These are phyloP conservation scores for Pomatostomus ruficeps DNA, from an alignment of 2,113 vertebrate genomes.

Conservation along the genomic window DNA sequence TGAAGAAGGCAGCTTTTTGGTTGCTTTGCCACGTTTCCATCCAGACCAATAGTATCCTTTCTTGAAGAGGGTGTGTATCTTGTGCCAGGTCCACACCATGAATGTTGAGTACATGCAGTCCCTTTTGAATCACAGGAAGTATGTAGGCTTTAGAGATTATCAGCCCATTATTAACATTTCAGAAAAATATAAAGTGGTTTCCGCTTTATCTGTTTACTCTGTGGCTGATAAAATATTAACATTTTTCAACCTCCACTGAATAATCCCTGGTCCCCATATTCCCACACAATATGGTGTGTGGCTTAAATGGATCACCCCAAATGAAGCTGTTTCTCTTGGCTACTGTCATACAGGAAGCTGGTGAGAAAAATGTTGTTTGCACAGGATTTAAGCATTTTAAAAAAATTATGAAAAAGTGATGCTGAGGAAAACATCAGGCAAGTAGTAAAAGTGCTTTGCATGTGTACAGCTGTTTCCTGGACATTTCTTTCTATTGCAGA, in stretches of 20 bases:
- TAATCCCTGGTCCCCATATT: conserved; percentile 50
- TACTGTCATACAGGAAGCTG: conserved; percentile 68
- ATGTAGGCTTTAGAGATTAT: conserved; percentile 70
- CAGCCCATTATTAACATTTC: conserved; percentile 69
- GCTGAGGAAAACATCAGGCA: conserved; percentile 58
- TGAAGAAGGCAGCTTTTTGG: neutral
- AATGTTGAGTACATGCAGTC: conserved; percentile 6
- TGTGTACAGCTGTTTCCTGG: conserved; percentile 72
- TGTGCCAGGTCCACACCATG: neutral
- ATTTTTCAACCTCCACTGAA: conserved; percentile 54
- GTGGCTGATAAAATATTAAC: conserved; percentile 65
- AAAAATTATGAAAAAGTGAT: conserved; percentile 45
- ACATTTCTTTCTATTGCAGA: conserved; percentile 49
- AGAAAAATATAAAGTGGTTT: conserved; percentile 65
- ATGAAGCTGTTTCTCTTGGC: conserved; percentile 68
- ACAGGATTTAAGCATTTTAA: conserved; percentile 68
- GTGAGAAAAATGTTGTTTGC: conserved; percentile 70
- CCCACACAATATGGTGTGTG: conserved; percentile 52
- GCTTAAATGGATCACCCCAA: conserved; percentile 27
- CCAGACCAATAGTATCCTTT: neutral
- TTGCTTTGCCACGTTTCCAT: neutral
- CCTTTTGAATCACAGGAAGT: conserved; percentile 69
- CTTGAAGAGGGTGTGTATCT: conserved; percentile 12
- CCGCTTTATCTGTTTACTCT: conserved; percentile 75
- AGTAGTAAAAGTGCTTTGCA: conserved; percentile 60